phyloP scores from a whole-genome alignment of 1,140 invertebrate species.

The Orussus abietinus region DNA sequence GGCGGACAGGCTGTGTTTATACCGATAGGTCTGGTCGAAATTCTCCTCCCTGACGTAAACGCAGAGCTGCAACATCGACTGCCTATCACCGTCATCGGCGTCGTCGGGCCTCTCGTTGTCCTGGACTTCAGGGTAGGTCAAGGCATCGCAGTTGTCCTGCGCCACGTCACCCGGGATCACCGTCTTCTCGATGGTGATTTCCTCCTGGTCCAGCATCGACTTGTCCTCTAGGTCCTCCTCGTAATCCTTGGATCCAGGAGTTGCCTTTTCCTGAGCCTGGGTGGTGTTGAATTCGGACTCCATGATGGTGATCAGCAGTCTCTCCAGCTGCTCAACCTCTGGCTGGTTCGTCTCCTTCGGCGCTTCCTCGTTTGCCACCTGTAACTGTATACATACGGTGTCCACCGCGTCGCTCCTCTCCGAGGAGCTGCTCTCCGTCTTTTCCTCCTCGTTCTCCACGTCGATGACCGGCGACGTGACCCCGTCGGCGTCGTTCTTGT shows the following conservation, averaged over 20 bases:
- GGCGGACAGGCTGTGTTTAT: constrained; percentile 41
- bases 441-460: constrained; percentile 10
- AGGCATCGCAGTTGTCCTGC: too few species aligned
- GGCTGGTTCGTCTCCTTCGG: constrained; percentile 9
- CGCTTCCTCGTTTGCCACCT: constrained; percentile 9
- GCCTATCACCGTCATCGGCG: neutral
- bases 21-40: constrained; percentile 28
- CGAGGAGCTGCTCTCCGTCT: too few species aligned
- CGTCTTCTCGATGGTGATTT: constrained; percentile 3
- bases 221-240: constrained; percentile 12
- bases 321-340: constrained; percentile 39
- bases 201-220: constrained; percentile 2
- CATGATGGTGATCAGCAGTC: constrained; percentile 41
- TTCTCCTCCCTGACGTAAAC: constrained; percentile 4
- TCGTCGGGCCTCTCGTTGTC: neutral
- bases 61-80: neutral
- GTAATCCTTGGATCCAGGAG: constrained; percentile 10
- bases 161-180: too few species aligned
- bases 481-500: constrained; percentile 11
- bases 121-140: neutral
- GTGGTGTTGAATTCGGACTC: constrained; percentile 33
- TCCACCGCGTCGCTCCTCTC: too few species aligned
- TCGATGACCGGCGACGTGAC: neutral
- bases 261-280: constrained; percentile 10
- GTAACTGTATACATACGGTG: too few species aligned